Base-by-base conservation (phyloP, 2,888 invertebrate genomes). In the Chrysolina oricalcia region DNA sequence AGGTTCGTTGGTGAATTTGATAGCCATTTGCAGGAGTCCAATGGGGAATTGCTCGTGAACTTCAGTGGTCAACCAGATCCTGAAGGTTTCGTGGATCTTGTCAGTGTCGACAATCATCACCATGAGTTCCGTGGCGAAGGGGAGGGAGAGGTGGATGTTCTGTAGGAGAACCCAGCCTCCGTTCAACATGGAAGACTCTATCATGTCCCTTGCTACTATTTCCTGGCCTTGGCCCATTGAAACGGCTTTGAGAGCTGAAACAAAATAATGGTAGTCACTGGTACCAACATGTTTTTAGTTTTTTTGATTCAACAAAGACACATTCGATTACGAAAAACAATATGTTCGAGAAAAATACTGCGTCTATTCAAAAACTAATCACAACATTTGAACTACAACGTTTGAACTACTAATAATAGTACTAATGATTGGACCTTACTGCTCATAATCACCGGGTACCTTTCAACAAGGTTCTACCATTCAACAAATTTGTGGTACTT, bases 141-240 rank as follows among this genome's bases (percentile, higher is more conserved):
- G 95, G 23, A 98, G 90, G 1, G 98, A 98, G n/a, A 98, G 90
- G 88, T 98, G 98, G 83, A 98, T 97, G 87, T 98, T 98, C 90
- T 98, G 98, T 9, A 98, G 91, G 11, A 98, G 90, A 0, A 98
- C 96, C 98, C 98, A 98, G 15, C 96, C 95, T 0, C 98, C 98
- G 79, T 89, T 88, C 3, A 87, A 70, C 85, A 89, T 88, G 0
- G 88, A 86, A 5, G 80, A 81, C 77, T 88, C 88, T 66, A 89
- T 88, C 87, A 89, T 87, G 63, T 89, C 89, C 74, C 85, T 85
- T 0, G 89, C 89, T 5, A 89, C 88, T 9, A 89, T 89, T 86
- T 95, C 98, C 90, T 98, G 98, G 0, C 98, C 98, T 91, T 98
- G 98, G 2, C 98, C 98, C 98, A 98, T 98, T 8, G 98, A 98